Evolutionary conservation across 2,888 invertebrate genomes (phyloP), one percentile per base, ranked within the genome.

Genomic region (Rhaphigaster nebulosa): DNA sequence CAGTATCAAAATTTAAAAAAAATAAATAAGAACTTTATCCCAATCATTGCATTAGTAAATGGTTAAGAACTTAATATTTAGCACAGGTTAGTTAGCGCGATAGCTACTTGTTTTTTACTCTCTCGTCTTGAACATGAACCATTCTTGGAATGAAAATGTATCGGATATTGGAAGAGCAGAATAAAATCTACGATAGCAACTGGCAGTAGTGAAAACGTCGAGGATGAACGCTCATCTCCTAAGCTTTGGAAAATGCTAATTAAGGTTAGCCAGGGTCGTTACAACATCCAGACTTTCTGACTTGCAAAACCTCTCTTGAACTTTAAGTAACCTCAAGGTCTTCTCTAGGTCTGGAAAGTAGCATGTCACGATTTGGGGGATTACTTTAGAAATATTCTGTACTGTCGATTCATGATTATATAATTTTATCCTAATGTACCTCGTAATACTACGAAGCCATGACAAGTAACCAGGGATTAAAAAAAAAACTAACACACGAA

Each of bases 301-400:
- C 70, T 70, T 70, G 70, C 70, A 70, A 70, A 70, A 70, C 70
- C 15, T 34, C 70, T 20, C 29, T 34, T 70, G 70, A 70, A 70
- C 70, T 70, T 70, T 65, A 70, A 23, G 70, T 18, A 34, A 34
- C 29, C 70, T 34, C 70, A 70, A 70, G 70, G 70, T 70, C 70
- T 70, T 1, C 29, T 18, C 6, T 29, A 12, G 29, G 60, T 65
- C 60, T 65, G 18, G 70, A 34, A 34, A 70, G 70, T 18, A 18
- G 70, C 70, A 34, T 34, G 15, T 70, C 70, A 70, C 70, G 70
- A 29, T 34, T 3, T 0, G 5, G 1, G 70, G 70, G 29, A 70
- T 70, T 70, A 18, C 34, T 70, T 34, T 15, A 70, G 20, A 4
- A 34, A 1, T 18, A 34, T 65, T 26, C 56, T 20, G 0, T 65